These are phyloP conservation scores for Gallinago undulata DNA, from an alignment of 2,113 vertebrate species.

Conservation along the genomic window DNA sequence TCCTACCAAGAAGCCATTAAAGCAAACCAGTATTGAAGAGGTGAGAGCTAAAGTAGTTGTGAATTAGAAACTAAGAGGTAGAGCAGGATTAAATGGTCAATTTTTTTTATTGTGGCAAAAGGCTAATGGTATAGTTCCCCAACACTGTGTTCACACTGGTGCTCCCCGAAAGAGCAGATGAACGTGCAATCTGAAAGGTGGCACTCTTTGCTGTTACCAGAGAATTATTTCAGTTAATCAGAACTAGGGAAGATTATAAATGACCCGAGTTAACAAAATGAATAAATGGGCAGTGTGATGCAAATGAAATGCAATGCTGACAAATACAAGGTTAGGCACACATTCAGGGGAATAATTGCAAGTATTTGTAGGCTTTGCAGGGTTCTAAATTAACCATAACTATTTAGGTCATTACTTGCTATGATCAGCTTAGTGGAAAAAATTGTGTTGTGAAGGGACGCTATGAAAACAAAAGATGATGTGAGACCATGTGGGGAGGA, in stretches of 20 bases:
- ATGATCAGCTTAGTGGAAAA: neutral
- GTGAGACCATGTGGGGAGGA: neutral
- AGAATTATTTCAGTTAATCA: neutral
- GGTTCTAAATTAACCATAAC: neutral
- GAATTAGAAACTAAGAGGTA: neutral
- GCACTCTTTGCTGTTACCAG: neutral
- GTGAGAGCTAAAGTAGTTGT: neutral
- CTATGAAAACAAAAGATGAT: neutral
- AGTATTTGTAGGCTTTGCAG: neutral
- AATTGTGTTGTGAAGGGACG: neutral
- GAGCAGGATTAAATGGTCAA: neutral
- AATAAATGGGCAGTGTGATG: neutral
- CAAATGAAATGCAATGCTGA: neutral
- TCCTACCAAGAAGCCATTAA: neutral
- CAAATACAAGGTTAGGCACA: neutral
- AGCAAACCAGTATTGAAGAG: neutral
- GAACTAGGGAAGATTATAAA: neutral
- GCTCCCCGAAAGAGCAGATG: neutral
- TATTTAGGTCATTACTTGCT: neutral
- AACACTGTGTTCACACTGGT: neutral
- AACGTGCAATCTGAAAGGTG: neutral
- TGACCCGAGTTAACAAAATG: slow-evolving; percentile 23
- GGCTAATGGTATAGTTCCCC: neutral
- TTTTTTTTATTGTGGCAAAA: neutral
- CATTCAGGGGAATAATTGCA: neutral